phyloP scores from a whole-genome alignment of 2,888 invertebrate genomes.

The Lithosia quadra region DNA sequence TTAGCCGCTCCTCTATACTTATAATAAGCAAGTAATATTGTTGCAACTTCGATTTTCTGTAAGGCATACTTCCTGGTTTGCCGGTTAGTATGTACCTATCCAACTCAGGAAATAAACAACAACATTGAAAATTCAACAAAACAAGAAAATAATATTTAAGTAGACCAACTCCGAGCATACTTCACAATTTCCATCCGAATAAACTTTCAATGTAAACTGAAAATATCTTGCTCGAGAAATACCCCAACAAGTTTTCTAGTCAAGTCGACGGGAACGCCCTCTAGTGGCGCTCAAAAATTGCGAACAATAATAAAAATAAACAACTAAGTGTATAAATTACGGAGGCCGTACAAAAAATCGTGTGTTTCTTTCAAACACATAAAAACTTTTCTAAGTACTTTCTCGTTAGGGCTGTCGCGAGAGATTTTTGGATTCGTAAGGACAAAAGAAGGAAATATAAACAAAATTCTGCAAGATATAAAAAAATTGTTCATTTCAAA shows the following conservation, averaged over 20 bases:
- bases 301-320: constrained; percentile 52
- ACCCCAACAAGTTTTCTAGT: constrained; percentile 30
- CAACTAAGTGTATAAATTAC: constrained; percentile 51
- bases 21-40: neutral
- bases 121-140: neutral
- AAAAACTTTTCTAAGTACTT: constrained; percentile 43
- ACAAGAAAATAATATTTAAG: constrained; percentile 11
- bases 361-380: constrained; percentile 44
- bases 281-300: constrained; percentile 38
- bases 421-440: neutral
- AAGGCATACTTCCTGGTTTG: neutral
- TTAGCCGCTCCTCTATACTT: too few relatives aligned
- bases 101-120: neutral
- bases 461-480: too few relatives aligned
- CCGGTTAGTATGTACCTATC: neutral
- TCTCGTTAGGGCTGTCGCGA: constrained; percentile 40
- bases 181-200: constrained; percentile 35
- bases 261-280: constrained; percentile 30
- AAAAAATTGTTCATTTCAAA: too few relatives aligned
- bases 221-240: constrained; percentile 34
- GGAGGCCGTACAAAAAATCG: constrained; percentile 35
- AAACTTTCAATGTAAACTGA: constrained; percentile 29
- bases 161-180: constrained; percentile 3
- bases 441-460: neutral
- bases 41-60: neutral